Evolutionary conservation across 2,797 vertebrate genomes (phyloP).

Genomic region (Eidolon dupreanum): DNA sequence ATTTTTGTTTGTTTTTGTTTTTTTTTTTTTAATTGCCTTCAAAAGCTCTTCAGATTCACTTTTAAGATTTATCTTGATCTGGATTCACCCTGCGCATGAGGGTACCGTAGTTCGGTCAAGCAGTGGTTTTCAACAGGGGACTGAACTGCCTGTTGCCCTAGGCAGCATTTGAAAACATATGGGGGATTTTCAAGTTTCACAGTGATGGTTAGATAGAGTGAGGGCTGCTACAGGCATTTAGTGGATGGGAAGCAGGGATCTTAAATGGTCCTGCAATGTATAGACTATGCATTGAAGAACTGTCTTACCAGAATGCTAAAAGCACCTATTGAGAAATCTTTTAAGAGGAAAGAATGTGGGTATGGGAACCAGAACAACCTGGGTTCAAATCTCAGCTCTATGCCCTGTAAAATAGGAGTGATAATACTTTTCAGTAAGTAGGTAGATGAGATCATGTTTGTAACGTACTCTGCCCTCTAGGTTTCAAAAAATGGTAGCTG

Average conservation of each 20-base stretch:
- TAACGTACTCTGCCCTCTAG: background rate
- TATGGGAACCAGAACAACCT: background rate
- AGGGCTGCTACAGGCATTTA: slow-evolving; percentile 13
- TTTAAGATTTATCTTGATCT: slow-evolving; percentile 2
- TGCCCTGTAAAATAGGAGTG: background rate
- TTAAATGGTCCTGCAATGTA: background rate
- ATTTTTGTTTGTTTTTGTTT: background rate
- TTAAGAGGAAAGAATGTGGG: background rate
- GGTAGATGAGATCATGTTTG: slow-evolving; percentile 31
- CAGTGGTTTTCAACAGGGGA: background rate
- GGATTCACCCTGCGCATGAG: background rate
- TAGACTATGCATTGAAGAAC: slow-evolving; percentile 16
- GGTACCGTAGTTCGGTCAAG: background rate
- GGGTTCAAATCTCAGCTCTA: background rate
- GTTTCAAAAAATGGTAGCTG: slow-evolving; percentile 1
- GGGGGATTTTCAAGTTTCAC: background rate
- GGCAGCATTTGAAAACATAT: background rate
- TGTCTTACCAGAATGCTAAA: background rate
- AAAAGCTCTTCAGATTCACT: background rate
- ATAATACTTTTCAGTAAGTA: background rate
- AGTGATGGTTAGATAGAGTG: background rate
- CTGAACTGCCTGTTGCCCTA: background rate
- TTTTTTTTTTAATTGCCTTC: background rate
- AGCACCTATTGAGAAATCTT: background rate
- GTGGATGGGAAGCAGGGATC: background rate